Evolutionary conservation across 2,888 invertebrate species (phyloP), one percentile per base, ranked within the genome.

Genomic region (Acholoe squamosa): DNA sequence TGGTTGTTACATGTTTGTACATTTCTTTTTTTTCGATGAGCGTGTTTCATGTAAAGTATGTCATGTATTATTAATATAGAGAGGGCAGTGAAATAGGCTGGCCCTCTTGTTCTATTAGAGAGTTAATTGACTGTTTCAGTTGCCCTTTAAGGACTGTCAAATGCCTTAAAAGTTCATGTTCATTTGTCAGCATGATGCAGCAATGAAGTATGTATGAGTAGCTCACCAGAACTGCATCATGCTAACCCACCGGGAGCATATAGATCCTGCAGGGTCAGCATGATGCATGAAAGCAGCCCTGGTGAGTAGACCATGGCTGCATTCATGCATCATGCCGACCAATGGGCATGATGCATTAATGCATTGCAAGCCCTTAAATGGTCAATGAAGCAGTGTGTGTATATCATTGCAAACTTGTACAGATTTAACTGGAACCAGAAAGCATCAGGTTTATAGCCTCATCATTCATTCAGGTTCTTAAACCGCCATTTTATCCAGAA

Each of bases 361-460:
- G n/a, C n/a, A n/a, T n/a, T n/a, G n/a, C n/a, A n/a, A n/a, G n/a
- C n/a, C n/a, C n/a, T n/a, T n/a, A n/a, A n/a, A n/a, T n/a, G n/a
- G n/a, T n/a, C n/a, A 43, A 80, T 80, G 16, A 80, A 80, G 43
- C 33, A 31, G 80, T 80, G 80, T n/a, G n/a, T 80, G 80, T 80
- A 80, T 80, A 80, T 80, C 33, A 80, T 80, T 80, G 80, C 80
- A 80, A 80, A 80, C 43, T 34, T 80, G 80, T 80, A 80, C 80
- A 80, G 80, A 80, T 33, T 80, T 80, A 80, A 33, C 80, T 0
- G n/a, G 80, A 80, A 80, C 43, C 80, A 80, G 80, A 5, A 80
- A 43, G 31, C 80, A 43, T 34, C 80, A 80, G 80, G 43, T 80
- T 80, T 80, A 80, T 33, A 80, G 80, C 80, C 80, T 22, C 80